Evolutionary conservation across 2,888 invertebrate species (phyloP).

Genomic region (Metalampra italica): DNA sequence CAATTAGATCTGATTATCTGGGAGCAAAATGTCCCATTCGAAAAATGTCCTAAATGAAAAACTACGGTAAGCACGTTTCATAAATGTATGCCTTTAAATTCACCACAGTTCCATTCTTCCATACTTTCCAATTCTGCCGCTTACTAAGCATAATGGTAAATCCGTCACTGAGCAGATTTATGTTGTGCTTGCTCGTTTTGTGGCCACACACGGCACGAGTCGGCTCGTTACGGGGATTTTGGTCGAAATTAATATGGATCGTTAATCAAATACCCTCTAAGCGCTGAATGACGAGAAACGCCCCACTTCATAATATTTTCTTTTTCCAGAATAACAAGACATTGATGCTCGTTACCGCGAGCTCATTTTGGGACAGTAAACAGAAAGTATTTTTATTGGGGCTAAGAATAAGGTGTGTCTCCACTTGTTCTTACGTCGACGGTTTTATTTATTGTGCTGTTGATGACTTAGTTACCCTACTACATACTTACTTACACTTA

Average conservation of each 20-base stretch:
- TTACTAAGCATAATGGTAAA: no score
- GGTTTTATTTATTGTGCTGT: no score
- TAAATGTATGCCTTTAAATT: no score
- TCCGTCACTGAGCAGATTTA: neutral
- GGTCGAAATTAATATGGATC: constrained; percentile 62
- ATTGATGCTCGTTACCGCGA: constrained; percentile 7
- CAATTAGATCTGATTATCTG: no score
- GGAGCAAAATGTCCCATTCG: no score
- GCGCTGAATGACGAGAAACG: constrained; percentile 41
- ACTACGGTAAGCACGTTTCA: no score
- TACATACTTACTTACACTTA: no score
- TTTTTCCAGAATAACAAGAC: constrained; percentile 29
- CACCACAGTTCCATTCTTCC: no score
- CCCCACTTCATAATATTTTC: constrained; percentile 42
- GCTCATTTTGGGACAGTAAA: constrained; percentile 9
- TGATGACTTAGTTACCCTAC: no score
- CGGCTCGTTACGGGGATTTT: constrained; percentile 54
- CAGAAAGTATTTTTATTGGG: neutral
- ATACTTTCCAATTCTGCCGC: no score
- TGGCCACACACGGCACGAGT: constrained; percentile 8
- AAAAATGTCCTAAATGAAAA: no score
- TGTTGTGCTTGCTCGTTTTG: neutral
- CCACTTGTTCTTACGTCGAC: no score
- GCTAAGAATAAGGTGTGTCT: neutral
- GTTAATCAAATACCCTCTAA: constrained; percentile 62